Base-by-base conservation (phyloP, 2,113 vertebrate genomes). In the Coturnix japonica region DNA sequence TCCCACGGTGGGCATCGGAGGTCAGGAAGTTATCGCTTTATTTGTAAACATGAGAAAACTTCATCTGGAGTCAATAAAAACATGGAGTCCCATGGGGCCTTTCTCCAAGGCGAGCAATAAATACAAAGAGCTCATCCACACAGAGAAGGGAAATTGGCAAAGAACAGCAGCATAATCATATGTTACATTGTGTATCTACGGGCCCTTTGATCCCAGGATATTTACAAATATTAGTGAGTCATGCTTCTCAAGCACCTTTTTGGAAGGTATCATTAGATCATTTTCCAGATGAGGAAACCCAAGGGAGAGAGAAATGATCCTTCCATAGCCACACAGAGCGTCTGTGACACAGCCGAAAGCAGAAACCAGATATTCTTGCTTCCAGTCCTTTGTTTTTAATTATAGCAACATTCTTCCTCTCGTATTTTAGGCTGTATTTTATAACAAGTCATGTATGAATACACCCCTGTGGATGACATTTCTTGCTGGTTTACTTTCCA, bases 171-270 rank as follows among this genome's bases (percentile, higher is more conserved):
- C 8, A 9, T 92, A 95, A 95, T 93, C 74, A 89, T 60, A 88
- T 30, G 60, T 63, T 92, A 91, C 72, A 31, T 37, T 89, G 39
- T 85, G 47, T 85, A 87, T 85, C 92, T 93, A 85, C 35, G 18
- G 79, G 78, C 37, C 84, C 79, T 95, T 96, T 96, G 78, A 93
- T 96, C 81, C 78, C 85, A 77, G 81, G 33, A 85, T 94, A 89
- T 96, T 96, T 95, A 92, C 93, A 95, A 94, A 94, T 93, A 94
- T 91, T 93, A 95, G 89, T 89, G 92, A 91, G 28, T 96, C 85
- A 91, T 83, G 81, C 60, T 93, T 85, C 87, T 85, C 75, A 95
- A 91, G 81, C 78, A 93, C 94, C 92, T 92, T 94, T 87, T 82
- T 85, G 93, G 79, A 96, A 96, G 92, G 95, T 94, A 92, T 92